phyloP scores from a whole-genome alignment of 2,797 vertebrate species.

The Caiman crocodilus region DNA sequence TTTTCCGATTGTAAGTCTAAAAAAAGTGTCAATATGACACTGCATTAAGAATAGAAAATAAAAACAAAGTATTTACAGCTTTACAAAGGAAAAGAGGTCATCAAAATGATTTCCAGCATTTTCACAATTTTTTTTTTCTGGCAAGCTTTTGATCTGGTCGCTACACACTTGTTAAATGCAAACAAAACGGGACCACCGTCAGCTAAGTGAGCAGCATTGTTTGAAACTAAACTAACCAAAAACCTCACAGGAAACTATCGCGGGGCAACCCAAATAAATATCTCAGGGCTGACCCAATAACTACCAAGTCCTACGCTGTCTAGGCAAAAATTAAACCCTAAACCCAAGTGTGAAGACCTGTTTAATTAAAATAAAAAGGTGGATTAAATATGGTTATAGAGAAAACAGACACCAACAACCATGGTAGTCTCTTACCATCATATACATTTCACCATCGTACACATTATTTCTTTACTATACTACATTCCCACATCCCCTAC shows the following conservation, averaged over 20 bases:
- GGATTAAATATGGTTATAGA: slow-evolving; percentile 1
- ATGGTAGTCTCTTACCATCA: not conserved
- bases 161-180: not conserved
- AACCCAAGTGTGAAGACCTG: not conserved
- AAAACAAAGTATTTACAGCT: slow-evolving; percentile 84
- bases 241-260: not conserved
- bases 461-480: not conserved
- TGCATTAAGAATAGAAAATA: slow-evolving; percentile 73
- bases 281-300: not conserved
- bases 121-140: slow-evolving; percentile 38
- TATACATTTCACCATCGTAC: not conserved
- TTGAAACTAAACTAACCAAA: not conserved
- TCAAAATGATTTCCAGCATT: slow-evolving; percentile 71
- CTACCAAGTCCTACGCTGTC: not conserved
- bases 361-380: not conserved
- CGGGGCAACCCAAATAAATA: not conserved
- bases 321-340: not conserved
- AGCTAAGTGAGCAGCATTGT: slow-evolving; percentile 6
- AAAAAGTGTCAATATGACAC: slow-evolving; percentile 86
- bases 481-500: slow-evolving; percentile 1
- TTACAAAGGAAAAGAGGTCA: slow-evolving; percentile 78
- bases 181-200: not conserved
- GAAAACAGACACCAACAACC: slow-evolving; percentile 8
- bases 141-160: slow-evolving; percentile 45
- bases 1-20: slow-evolving; percentile 68